Percentiles rank a stretch among this genome's conserved stretches.
phyloP scores from a whole-genome alignment of 1,140 invertebrate species.

The Chlorops oryzae region DNA sequence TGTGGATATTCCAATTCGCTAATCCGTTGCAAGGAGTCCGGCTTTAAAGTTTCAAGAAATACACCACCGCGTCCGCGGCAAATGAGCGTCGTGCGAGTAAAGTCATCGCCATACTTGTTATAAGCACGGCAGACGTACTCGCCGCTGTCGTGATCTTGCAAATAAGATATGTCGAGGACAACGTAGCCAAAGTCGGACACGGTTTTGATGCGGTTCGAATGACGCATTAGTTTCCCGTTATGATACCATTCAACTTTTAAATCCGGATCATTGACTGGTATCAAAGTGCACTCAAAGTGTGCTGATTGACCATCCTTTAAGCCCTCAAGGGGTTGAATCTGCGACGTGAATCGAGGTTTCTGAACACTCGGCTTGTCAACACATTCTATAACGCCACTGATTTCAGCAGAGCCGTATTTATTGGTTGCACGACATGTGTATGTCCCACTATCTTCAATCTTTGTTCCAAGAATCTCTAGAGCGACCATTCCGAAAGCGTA shows the following conservation, averaged over 20 bases:
- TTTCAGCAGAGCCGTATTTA: conserved; percentile 81
- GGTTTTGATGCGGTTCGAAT: conserved; percentile 87
- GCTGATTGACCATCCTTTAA: conserved; percentile 87
- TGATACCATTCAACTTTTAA: conserved; percentile 95
- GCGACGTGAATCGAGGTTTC: conserved; percentile 81
- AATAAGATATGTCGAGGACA: conserved; percentile 89
- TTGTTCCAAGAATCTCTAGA: conserved; percentile 83
- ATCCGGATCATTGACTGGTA: conserved; percentile 88
- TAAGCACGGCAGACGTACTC: conserved; percentile 84
- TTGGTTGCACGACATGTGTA: conserved; percentile 86
- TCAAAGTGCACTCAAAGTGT: conserved; percentile 87
- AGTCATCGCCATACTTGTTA: conserved; percentile 88
- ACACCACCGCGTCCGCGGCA: conserved; percentile 83
- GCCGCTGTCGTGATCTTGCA: conserved; percentile 88
- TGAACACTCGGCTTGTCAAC: conserved; percentile 78
- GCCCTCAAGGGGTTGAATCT: conserved; percentile 76
- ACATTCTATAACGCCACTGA: conserved; percentile 75
- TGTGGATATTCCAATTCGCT: conserved; percentile 72
- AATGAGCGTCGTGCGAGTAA: conserved; percentile 72
- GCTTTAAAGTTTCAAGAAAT: conserved; percentile 88
- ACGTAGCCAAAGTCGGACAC: conserved; percentile 96
- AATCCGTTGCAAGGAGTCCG: conserved; percentile 85
- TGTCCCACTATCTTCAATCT: conserved; percentile 78
- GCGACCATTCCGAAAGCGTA: conserved; percentile 95
- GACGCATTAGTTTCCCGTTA: conserved; percentile 78